A percentile compares a stretch with the other conserved stretches of the same genome.
Evolutionary conservation across 1,140 invertebrate genomes (phyloP).

Genomic region (Aphelinus atriplicis): DNA sequence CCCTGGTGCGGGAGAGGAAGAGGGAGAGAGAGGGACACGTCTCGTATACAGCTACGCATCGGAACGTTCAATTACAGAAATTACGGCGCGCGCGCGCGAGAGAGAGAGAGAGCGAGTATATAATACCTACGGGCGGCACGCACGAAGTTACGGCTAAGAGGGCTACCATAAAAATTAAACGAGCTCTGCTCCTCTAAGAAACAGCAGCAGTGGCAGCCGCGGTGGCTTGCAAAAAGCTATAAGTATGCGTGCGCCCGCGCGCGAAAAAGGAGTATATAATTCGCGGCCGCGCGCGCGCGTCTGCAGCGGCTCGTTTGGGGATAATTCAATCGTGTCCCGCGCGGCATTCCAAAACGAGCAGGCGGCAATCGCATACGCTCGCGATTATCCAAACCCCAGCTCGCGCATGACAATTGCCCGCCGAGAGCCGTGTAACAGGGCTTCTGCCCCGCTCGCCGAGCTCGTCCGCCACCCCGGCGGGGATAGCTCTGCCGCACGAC

Average conservation of each 20-base stretch:
- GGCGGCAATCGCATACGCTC: background rate
- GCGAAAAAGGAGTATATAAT: conserved; percentile 22
- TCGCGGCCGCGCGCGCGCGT: conserved; percentile 2
- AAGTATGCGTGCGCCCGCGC: background rate
- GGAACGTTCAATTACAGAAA: conserved; percentile 27
- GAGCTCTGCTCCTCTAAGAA: background rate
- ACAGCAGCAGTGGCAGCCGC: too few species aligned
- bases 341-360: conserved; percentile 28
- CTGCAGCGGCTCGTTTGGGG: conserved; percentile 19
- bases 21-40: too few species aligned
- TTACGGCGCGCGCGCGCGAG: conserved; percentile 12
- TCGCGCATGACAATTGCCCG: conserved; percentile 47
- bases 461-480: conserved; percentile 8
- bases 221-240: background rate
- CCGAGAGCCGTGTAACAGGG: conserved; percentile 35
- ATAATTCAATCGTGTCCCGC: conserved; percentile 33
- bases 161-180: conserved; percentile 26
- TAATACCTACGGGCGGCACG: too few species aligned
- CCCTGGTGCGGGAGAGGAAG: too few species aligned
- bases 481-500: conserved; percentile 29
- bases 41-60: background rate
- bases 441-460: background rate
- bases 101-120: background rate
- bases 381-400: too few species aligned
- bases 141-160: background rate